Evolutionary conservation across 1,140 invertebrate genomes (phyloP).

Genomic region (Doryteuthis pealeii): DNA sequence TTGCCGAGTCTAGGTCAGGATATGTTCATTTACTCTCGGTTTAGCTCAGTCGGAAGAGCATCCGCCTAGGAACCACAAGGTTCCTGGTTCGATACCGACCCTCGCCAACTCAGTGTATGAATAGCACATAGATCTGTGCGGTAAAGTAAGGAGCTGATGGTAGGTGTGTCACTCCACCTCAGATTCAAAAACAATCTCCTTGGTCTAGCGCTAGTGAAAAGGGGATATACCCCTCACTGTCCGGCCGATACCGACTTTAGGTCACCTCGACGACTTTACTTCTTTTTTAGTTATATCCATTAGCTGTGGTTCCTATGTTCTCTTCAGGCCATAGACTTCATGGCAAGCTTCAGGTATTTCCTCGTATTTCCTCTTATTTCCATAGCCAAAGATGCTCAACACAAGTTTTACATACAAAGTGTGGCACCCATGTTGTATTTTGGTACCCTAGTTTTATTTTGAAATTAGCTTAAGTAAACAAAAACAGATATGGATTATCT

Average conservation of each 20-base stretch:
- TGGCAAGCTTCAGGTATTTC: background rate
- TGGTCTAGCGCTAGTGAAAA: no score
- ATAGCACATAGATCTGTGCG: no score
- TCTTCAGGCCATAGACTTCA: background rate
- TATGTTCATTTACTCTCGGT: background rate
- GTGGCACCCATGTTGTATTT: background rate
- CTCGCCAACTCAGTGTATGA: no score
- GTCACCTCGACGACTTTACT: no score
- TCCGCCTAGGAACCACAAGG: no score
- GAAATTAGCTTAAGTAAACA: slow-evolving; percentile 2
- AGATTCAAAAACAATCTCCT: no score
- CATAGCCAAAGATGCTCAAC: background rate
- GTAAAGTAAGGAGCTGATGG: no score
- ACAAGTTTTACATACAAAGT: slow-evolving; percentile 1
- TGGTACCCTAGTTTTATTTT: background rate
- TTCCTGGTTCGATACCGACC: no score
- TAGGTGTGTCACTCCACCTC: no score
- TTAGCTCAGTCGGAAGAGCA: background rate
- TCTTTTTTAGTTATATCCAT: no score
- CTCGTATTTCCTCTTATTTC: background rate
- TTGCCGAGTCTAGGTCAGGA: background rate
- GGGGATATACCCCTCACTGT: no score
- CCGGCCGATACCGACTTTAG: no score
- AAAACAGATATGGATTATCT: background rate
- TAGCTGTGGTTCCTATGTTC: background rate